Evolutionary conservation across 35 echinoderm and acorn worm species (phyloP).

Genomic region (Lytechinus variegatus): DNA sequence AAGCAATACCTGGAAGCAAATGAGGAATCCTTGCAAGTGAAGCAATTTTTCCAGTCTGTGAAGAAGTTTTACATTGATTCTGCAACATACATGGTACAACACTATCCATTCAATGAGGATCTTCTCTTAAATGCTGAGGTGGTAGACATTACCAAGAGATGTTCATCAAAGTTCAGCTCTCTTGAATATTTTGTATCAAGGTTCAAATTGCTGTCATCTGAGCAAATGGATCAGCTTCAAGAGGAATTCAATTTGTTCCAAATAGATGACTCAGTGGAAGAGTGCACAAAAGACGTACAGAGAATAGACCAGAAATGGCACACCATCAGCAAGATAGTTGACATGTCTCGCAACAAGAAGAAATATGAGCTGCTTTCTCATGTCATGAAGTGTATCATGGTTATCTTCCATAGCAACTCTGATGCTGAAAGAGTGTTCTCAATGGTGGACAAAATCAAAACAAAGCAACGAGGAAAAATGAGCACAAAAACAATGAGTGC

Average conservation of each 20-base stretch:
- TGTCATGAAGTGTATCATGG: constrained; percentile 42
- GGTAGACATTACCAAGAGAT: constrained; percentile 37
- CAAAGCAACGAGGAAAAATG: constrained; percentile 46
- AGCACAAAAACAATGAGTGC: constrained; percentile 43
- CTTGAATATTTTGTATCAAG: constrained; percentile 39
- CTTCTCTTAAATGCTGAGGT: constrained; percentile 54
- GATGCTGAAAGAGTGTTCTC: constrained; percentile 58
- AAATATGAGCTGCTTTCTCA: constrained; percentile 3
- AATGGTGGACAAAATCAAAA: constrained; percentile 58
- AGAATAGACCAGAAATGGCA: constrained; percentile 53
- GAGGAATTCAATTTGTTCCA: constrained; percentile 55
- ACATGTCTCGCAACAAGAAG: background rate
- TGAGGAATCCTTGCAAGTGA: constrained; percentile 16
- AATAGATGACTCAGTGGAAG: constrained; percentile 31
- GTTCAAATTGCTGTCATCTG: background rate
- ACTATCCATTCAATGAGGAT: constrained; percentile 57
- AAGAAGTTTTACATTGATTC: constrained; percentile 46
- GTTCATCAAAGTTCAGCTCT: constrained; percentile 12
- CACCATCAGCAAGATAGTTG: background rate
- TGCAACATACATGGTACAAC: constrained; percentile 47
- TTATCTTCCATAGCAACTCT: constrained; percentile 51
- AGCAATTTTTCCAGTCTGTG: constrained; percentile 25
- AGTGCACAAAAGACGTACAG: constrained; percentile 34
- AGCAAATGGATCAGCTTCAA: constrained; percentile 39
- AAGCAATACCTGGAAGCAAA: constrained; percentile 18